Evolutionary conservation across 2,888 invertebrate genomes (phyloP), one percentile per base, ranked within the genome.

Genomic region (Plagodis pulveraria): DNA sequence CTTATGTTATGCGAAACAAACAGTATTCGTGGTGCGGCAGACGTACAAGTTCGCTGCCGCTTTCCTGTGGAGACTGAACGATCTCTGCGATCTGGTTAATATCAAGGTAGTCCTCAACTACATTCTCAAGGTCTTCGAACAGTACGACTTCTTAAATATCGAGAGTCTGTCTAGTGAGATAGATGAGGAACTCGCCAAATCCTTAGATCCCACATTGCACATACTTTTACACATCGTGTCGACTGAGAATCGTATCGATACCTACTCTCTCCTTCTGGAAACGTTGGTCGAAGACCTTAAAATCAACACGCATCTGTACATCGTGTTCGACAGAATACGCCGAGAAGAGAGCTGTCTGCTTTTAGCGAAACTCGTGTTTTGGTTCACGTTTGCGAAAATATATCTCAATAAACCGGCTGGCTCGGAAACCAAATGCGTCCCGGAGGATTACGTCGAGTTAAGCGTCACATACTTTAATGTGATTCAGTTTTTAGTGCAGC

Each of bases 21-120:
- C 96, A 0, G 88, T 96, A 43, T 97, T 96, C 74, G 94, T 96
- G 8, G 93, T 95, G 0, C 92, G 95, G 42, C 95, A 96, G 76
- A 94, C 95, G 6, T 94, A 95, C 55, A 93, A 93, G 58, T 95
- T 96, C 70, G 85, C 96, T 12, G 93, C 93, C 12, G 89, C 90
- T 59, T 91, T 96, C 55, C 73, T 96, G 0, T 94, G 94, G 84
- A 94, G 92, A 77, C 80, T 93, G 0, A 88, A 92, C 22, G 91
- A 93, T 50, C 83, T 93, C 5, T 78, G 73, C 41, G 93, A 94
- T 68, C 79, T 80, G 46, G 75, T 80, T 10, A 89, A 94, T 41
- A 93, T 95, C 12, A 86, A 92, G 58, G 85, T 93, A 62, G 92
- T 96, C 6, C 76, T 96, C 2, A 73, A 76, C 11, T 86, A 89